Evolutionary conservation across 2,888 invertebrate species (phyloP), one percentile per base, ranked within the genome.

Genomic region (Drosophila helvetica): DNA sequence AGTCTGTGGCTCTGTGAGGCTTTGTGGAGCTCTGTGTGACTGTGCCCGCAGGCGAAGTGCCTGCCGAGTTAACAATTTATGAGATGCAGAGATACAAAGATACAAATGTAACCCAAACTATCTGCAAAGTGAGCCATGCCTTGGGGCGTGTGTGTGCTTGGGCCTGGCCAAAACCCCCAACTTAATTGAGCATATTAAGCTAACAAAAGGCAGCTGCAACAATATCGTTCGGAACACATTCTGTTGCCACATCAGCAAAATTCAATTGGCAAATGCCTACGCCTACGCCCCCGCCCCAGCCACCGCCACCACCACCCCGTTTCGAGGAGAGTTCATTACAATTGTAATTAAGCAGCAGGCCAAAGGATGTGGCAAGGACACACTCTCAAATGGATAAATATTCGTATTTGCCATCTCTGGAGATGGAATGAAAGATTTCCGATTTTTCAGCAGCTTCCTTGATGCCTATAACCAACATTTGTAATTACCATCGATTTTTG

Each of bases 121-220:
- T 38, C 38, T 38, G n/a, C 6, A n/a, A 38, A 38, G 38, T 38
- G 38, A 38, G 38, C 38, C 38, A n/a, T 38, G 38, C 38, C 43
- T 25, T 48, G 58, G 46, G 58, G 43, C 53, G 42, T 51, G 45
- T 25, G 68, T 69, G 69, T 56, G n/a, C n/a, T n/a, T n/a, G 70
- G 50, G 42, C 27, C 27, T 8, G 48, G 38, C 18, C 43, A 6
- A 64, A 79, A 73, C 75, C 82, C 78, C 62, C 80, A 80, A 80
- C 76, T 83, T 83, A 83, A 84, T 86, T 86, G 86, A 68, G 67
- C 67, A 69, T 65, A 79, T 83, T 79, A 80, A 75, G 65, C 67
- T 69, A 74, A 83, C 83, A 86, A 80, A 74, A 68, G 86, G 83
- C 78, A 79, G 71, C 70, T 80, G 83, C 74, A 80, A 75, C 78